phyloP scores from a whole-genome alignment of 1,140 invertebrate genomes.

The Alviniconcha marisindica region DNA sequence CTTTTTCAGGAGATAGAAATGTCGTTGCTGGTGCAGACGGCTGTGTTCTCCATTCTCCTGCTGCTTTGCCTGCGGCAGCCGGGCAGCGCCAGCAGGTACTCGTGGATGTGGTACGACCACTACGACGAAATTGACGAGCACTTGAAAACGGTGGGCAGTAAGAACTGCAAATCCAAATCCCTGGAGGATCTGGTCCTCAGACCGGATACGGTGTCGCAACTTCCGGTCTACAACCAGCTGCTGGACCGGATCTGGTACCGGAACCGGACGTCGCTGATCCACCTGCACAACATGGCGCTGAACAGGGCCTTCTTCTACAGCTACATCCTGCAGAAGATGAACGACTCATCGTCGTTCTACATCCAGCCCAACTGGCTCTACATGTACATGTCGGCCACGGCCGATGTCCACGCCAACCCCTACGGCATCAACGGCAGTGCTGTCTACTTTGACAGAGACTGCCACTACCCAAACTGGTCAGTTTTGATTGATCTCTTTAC shows the following conservation, averaged over 20 bases:
- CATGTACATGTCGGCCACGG: slow-evolving; percentile 94
- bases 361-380: slow-evolving; percentile 99
- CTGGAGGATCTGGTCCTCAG: slow-evolving; percentile 86
- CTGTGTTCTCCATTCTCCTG: neutral
- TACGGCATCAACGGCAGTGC: slow-evolving; percentile 92
- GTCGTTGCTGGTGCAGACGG: neutral
- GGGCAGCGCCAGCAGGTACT: neutral
- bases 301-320: slow-evolving; percentile 95
- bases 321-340: slow-evolving; percentile 87
- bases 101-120: slow-evolving; percentile 80
- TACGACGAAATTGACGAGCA: slow-evolving; percentile 91
- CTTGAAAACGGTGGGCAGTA: slow-evolving; percentile 85
- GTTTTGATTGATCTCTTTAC: too few species aligned
- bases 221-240: slow-evolving; percentile 96
- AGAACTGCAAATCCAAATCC: slow-evolving; percentile 93
- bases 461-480: slow-evolving; percentile 87
- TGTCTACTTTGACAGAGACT: slow-evolving; percentile 95
- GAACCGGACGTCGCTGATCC: slow-evolving; percentile 94
- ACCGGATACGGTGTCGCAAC: slow-evolving; percentile 89
- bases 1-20: neutral
- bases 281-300: slow-evolving; percentile 97
- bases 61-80: neutral
- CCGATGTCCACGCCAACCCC: slow-evolving; percentile 94
- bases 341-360: slow-evolving; percentile 77
- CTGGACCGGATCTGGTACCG: slow-evolving; percentile 90